A percentile compares a stretch with the other conserved stretches of the same genome.
Conservation (phyloP, 2,113 vertebrate species). For the Agelaius phoeniceus region DNA sequence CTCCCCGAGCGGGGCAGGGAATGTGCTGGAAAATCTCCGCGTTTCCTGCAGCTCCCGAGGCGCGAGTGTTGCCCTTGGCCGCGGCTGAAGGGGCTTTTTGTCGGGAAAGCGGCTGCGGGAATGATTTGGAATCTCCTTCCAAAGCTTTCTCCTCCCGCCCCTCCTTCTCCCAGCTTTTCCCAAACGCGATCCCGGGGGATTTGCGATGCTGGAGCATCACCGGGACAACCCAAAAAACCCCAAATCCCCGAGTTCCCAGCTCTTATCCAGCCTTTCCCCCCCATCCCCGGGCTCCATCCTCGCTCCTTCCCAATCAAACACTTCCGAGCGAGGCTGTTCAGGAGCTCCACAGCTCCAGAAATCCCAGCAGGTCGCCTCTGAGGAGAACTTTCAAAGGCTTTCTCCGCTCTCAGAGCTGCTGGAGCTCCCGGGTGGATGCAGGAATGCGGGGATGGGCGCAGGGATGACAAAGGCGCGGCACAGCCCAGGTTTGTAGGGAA, state of each 20-base stretch:
- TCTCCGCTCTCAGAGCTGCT: neutral
- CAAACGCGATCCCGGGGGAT: neutral
- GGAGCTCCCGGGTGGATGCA: neutral
- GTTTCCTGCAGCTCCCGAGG: neutral
- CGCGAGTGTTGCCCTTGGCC: conserved; percentile 62
- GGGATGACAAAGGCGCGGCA: accelerated
- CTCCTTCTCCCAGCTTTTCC: neutral
- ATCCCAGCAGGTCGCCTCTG: neutral
- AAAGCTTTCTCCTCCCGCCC: neutral
- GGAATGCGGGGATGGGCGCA: accelerated
- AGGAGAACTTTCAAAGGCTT: neutral
- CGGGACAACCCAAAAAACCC: neutral
- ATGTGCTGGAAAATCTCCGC: neutral
- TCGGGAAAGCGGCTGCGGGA: conserved; percentile 23
- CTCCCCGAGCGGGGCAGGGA: neutral
- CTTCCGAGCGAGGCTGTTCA: neutral
- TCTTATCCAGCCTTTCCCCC: neutral
- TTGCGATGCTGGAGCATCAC: neutral
- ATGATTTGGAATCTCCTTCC: neutral
- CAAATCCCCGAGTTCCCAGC: neutral
- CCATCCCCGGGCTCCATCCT: accelerated
- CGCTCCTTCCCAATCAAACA: neutral
- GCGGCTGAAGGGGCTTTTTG: conserved; percentile 52
- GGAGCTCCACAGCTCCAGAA: neutral
- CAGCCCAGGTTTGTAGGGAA: neutral